phyloP scores from a whole-genome alignment of 2,113 vertebrate species.

The Gnathochromis pfefferi region DNA sequence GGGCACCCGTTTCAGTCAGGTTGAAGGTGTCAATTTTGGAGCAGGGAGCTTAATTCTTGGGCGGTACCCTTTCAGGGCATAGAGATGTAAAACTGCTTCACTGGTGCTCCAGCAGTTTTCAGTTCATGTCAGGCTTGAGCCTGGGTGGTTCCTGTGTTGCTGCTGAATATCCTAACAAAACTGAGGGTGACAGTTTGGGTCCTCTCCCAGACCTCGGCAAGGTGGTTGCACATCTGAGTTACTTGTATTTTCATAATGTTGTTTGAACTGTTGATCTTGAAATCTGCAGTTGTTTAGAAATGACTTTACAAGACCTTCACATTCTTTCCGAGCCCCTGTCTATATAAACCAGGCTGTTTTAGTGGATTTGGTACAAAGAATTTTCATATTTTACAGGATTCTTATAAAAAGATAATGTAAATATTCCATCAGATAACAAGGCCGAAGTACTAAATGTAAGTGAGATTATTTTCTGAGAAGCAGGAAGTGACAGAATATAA shows the following conservation, averaged over 20 bases:
- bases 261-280: background rate
- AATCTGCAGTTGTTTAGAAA: background rate
- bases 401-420: background rate
- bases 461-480: background rate
- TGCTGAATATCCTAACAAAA: background rate
- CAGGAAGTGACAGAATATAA: background rate
- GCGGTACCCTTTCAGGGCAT: background rate
- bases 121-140: background rate
- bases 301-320: background rate
- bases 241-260: background rate
- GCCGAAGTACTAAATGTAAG: background rate
- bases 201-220: background rate
- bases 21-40: background rate
- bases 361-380: accelerated
- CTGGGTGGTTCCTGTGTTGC: background rate
- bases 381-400: background rate
- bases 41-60: background rate
- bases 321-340: background rate
- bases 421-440: background rate
- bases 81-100: background rate
- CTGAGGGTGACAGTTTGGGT: background rate
- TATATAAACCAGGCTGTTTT: background rate
- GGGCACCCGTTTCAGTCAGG: background rate
- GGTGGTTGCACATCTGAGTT: background rate
- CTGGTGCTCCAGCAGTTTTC: background rate